A percentile compares a stretch with the other conserved stretches of the same genome.
phyloP scores from a whole-genome alignment of 2,888 invertebrate genomes.

The Ochlodes sylvanus region DNA sequence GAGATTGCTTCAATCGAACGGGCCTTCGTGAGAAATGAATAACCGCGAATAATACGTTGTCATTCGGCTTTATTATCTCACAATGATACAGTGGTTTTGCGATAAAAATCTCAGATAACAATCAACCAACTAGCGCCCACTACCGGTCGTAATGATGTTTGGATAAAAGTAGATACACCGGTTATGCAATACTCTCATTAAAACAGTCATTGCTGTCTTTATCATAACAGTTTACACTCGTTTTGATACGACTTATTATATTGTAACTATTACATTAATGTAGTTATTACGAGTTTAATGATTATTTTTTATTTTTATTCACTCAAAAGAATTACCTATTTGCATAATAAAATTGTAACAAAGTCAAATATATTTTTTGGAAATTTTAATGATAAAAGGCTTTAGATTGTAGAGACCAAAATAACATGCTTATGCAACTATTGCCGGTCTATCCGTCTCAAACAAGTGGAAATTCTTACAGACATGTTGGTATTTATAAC shows the following conservation, averaged over 20 bases:
- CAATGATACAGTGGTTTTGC: conserved; percentile 82
- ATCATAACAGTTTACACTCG: conserved; percentile 57
- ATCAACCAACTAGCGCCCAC: conserved; percentile 63
- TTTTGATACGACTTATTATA: conserved; percentile 57
- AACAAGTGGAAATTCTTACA: no score
- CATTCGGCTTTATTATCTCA: conserved; percentile 83
- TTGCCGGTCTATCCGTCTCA: no score
- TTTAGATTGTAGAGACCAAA: no score
- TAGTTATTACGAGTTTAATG: not conserved
- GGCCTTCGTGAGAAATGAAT: conserved; percentile 70
- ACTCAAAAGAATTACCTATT: no score
- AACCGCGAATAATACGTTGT: conserved; percentile 82
- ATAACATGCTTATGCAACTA: no score
- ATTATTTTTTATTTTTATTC: not conserved
- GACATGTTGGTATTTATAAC: no score
- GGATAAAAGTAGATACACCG: conserved; percentile 73
- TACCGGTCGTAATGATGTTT: conserved; percentile 60
- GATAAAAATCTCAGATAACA: conserved; percentile 81
- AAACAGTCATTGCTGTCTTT: conserved; percentile 76
- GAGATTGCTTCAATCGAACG: conserved; percentile 80
- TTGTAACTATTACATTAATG: conserved; percentile 4
- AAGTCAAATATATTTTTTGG: no score
- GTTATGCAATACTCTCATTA: conserved; percentile 68
- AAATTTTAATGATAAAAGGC: no score
- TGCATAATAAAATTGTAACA: no score